Percentiles rank a stretch among this genome's conserved stretches.
Evolutionary conservation across 2,888 invertebrate genomes (phyloP).

Genomic region (Cremastinae sp.): DNA sequence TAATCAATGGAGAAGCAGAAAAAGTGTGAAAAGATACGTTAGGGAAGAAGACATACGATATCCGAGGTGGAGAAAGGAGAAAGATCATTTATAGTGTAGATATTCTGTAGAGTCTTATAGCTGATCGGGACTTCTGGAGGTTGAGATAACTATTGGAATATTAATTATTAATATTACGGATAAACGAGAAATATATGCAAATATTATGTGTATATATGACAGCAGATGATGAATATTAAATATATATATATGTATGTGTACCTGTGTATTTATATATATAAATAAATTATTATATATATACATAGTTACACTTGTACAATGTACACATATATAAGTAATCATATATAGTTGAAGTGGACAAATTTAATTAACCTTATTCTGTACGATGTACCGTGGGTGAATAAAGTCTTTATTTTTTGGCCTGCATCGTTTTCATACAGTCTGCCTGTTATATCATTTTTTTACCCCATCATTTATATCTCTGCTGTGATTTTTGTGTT

Average conservation of each 20-base stretch:
- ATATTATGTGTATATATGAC: constrained; percentile 51
- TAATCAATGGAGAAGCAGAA: constrained; percentile 32
- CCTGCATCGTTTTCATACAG: constrained; percentile 75
- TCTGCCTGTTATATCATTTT: constrained; percentile 63
- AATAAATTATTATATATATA: constrained; percentile 60
- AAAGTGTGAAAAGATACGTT: constrained; percentile 1
- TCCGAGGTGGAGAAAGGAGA: constrained; percentile 30
- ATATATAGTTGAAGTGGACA: constrained; percentile 66
- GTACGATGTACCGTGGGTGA: constrained; percentile 75
- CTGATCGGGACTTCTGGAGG: constrained; percentile 65
- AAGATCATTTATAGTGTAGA: constrained; percentile 67
- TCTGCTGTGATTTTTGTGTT: background rate
- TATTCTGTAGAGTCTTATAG: constrained; percentile 68
- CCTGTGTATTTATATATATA: constrained; percentile 58
- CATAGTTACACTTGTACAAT: constrained; percentile 49
- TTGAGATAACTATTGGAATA: constrained; percentile 55
- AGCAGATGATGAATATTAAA: constrained; percentile 48
- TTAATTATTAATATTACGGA: constrained; percentile 61
- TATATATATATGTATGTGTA: constrained; percentile 47
- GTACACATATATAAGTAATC: constrained; percentile 54
- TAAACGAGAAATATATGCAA: constrained; percentile 61
- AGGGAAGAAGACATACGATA: constrained; percentile 12
- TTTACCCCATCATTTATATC: background rate
- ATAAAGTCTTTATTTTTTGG: constrained; percentile 78
- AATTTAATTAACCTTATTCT: constrained; percentile 76